These are phyloP conservation scores for Microchrysa polita DNA, from an alignment of 2,888 invertebrate species.

Conservation along the genomic window DNA sequence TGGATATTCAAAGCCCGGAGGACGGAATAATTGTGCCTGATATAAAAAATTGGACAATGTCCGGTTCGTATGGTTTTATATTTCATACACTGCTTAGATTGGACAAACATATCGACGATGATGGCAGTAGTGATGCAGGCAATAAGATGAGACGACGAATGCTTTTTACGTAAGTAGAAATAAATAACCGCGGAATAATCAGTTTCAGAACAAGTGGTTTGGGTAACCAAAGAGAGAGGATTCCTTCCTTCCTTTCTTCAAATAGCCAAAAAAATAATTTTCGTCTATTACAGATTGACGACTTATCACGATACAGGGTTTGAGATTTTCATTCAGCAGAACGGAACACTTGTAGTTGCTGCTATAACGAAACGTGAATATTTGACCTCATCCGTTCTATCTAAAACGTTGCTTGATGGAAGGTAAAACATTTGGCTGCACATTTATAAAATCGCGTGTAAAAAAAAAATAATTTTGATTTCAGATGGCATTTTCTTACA, in stretches of 20 bases:
- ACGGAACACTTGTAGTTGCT: slow-evolving; percentile 68
- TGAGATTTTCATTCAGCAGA: slow-evolving; percentile 69
- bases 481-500: slow-evolving; percentile 70
- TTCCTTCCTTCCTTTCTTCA: background rate
- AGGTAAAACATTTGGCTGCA: slow-evolving; percentile 38
- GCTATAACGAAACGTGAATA: slow-evolving; percentile 69
- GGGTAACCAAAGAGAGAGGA: too few relatives aligned
- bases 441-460: background rate
- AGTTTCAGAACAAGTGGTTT: too few relatives aligned
- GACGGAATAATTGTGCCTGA: slow-evolving; percentile 69
- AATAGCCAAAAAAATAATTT: background rate
- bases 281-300: slow-evolving; percentile 63
- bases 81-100: slow-evolving; percentile 70
- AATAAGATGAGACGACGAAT: slow-evolving; percentile 63
- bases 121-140: background rate
- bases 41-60: slow-evolving; percentile 69
- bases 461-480: slow-evolving; percentile 48
- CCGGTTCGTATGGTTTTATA: slow-evolving; percentile 68
- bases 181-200: too few relatives aligned
- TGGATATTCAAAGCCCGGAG: slow-evolving; percentile 64
- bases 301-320: slow-evolving; percentile 68
- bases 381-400: slow-evolving; percentile 66
- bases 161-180: slow-evolving; percentile 64
- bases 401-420: slow-evolving; percentile 61
- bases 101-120: slow-evolving; percentile 56